phyloP scores from a whole-genome alignment of 2,888 invertebrate genomes.

The Diaprepes abbreviatus region DNA sequence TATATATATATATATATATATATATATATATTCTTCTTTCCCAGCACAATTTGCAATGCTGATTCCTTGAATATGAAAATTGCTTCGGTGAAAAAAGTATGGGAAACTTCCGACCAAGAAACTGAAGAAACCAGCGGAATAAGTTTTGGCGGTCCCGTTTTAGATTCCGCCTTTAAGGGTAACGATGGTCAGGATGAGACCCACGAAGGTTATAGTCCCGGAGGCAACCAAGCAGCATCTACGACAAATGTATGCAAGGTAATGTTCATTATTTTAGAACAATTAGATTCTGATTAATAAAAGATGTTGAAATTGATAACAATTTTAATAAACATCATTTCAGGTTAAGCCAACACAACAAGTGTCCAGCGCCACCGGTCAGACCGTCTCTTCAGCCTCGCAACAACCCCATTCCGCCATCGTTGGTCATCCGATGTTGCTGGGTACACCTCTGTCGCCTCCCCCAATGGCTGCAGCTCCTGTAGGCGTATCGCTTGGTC shows the following conservation, averaged over 20 bases:
- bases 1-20: too few relatives aligned
- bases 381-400: slow-evolving; percentile 60
- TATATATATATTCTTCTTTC: not conserved
- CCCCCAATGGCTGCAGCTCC: slow-evolving; percentile 74
- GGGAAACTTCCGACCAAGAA: slow-evolving; percentile 78
- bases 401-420: slow-evolving; percentile 66
- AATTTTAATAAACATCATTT: too few relatives aligned
- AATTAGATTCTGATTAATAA: too few relatives aligned
- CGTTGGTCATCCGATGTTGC: slow-evolving; percentile 62
- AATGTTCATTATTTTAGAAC: too few relatives aligned
- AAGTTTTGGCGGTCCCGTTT: slow-evolving; percentile 56
- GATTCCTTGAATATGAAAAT: slow-evolving; percentile 92
- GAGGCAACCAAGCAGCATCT: slow-evolving; percentile 63
- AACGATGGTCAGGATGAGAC: slow-evolving; percentile 67
- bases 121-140: slow-evolving; percentile 52
- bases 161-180: slow-evolving; percentile 67
- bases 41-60: slow-evolving; percentile 83
- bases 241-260: slow-evolving; percentile 82
- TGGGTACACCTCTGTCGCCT: slow-evolving; percentile 71
- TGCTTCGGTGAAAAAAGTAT: slow-evolving; percentile 92
- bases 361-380: slow-evolving; percentile 70
- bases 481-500: slow-evolving; percentile 70
- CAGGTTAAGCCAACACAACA: slow-evolving; percentile 89
- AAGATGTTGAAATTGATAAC: too few relatives aligned
- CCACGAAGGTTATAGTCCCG: slow-evolving; percentile 71